These are phyloP conservation scores for Brachyptera risi DNA, from an alignment of 2,888 invertebrate genomes.

Conservation along the genomic window DNA sequence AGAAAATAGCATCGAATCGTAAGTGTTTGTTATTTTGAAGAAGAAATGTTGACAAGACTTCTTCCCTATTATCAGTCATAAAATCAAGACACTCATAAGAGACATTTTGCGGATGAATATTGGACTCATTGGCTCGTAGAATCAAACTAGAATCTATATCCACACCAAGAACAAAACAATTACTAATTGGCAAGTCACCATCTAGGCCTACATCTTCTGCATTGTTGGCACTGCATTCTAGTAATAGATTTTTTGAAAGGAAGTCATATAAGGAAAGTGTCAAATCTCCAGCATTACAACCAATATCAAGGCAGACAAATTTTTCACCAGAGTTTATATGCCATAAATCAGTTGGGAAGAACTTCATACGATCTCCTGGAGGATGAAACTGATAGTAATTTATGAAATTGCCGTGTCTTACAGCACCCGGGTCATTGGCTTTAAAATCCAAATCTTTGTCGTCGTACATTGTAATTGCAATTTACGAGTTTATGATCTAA, in stretches of 20 bases:
- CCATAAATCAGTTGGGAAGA: constrained; percentile 56
- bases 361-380: constrained; percentile 59
- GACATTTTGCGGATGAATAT: constrained; percentile 46
- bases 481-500: too few species aligned
- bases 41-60: constrained; percentile 50
- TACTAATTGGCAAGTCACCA: constrained; percentile 37
- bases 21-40: constrained; percentile 41
- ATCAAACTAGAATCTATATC: constrained; percentile 73
- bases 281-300: constrained; percentile 78
- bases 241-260: constrained; percentile 45
- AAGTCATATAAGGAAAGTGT: constrained; percentile 56
- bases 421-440: constrained; percentile 69
- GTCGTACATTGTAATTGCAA: too few species aligned
- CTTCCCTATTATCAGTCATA: constrained; percentile 45
- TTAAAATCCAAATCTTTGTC: constrained; percentile 45
- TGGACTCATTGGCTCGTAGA: constrained; percentile 57
- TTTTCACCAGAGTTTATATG: constrained; percentile 36
- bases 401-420: constrained; percentile 77
- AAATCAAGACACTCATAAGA: constrained; percentile 59
- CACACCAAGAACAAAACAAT: constrained; percentile 57
- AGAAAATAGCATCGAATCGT: constrained; percentile 65
- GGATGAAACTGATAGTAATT: constrained; percentile 83
- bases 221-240: not conserved
- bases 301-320: constrained; percentile 63
- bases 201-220: not conserved